Evolutionary conservation across 2,888 invertebrate species (phyloP).

Genomic region (Chouioia cunea): DNA sequence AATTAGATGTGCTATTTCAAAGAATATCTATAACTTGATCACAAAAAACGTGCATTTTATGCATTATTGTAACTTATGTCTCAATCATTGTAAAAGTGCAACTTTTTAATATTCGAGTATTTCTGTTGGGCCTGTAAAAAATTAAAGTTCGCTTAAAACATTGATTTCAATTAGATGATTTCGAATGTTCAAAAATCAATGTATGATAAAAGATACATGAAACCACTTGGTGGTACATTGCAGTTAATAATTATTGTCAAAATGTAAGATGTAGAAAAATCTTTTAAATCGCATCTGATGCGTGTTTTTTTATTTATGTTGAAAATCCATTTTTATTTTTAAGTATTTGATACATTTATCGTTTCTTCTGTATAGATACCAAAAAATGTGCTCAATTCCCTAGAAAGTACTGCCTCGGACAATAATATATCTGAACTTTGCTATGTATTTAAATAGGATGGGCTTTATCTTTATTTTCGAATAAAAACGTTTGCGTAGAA

Average conservation of each 20-base stretch:
- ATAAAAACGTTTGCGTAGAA: slow-evolving; percentile 33
- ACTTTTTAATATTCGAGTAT: slow-evolving; percentile 20
- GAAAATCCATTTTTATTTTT: slow-evolving; percentile 32
- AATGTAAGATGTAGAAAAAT: slow-evolving; percentile 51
- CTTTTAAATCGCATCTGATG: slow-evolving; percentile 59
- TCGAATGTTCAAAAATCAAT: slow-evolving; percentile 20
- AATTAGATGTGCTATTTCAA: slow-evolving; percentile 31
- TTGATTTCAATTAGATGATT: background rate
- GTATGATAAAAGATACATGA: slow-evolving; percentile 41
- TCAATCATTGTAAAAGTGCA: slow-evolving; percentile 2
- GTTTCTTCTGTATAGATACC: slow-evolving; percentile 37
- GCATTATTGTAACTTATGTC: slow-evolving; percentile 36
- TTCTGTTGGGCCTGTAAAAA: background rate
- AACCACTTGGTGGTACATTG: slow-evolving; percentile 57
- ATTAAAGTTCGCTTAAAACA: slow-evolving; percentile 1
- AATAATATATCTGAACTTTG: slow-evolving; percentile 59
- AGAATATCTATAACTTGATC: slow-evolving; percentile 13
- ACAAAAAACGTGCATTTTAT: slow-evolving; percentile 40
- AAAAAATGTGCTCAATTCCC: slow-evolving; percentile 49
- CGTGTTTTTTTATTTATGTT: slow-evolving; percentile 49
- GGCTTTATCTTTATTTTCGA: slow-evolving; percentile 27
- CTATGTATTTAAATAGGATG: slow-evolving; percentile 46
- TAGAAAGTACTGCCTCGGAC: slow-evolving; percentile 55
- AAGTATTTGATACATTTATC: slow-evolving; percentile 42
- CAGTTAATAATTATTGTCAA: slow-evolving; percentile 17